phyloP scores from a whole-genome alignment of 2,113 vertebrate species.

The Xenopus borealis region DNA sequence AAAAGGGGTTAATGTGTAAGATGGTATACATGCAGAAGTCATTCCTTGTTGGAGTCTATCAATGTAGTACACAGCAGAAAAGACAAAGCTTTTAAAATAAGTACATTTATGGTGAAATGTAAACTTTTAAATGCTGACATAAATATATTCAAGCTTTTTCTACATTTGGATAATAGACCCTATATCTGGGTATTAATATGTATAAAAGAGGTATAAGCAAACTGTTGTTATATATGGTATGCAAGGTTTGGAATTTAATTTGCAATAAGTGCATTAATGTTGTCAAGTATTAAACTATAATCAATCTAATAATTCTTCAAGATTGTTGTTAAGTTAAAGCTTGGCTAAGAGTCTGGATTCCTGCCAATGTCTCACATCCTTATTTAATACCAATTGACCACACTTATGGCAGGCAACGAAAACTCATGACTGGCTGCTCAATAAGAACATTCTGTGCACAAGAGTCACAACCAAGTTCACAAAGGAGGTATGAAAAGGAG shows the following conservation, averaged over 20 bases:
- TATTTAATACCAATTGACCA: slow-evolving; percentile 46
- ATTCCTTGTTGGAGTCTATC: too few species aligned
- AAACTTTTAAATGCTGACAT: too few species aligned
- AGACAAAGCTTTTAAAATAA: too few species aligned
- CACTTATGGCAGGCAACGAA: slow-evolving; percentile 43
- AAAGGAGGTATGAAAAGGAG: slow-evolving; percentile 17
- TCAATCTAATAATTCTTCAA: slow-evolving; percentile 35
- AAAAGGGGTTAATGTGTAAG: too few species aligned
- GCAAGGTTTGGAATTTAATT: slow-evolving; percentile 10
- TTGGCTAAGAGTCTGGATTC: not conserved
- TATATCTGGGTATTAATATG: too few species aligned
- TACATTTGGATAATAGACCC: too few species aligned
- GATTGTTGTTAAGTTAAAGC: slow-evolving; percentile 13
- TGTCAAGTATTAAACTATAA: slow-evolving; percentile 16
- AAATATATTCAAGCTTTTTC: too few species aligned
- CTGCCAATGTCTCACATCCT: slow-evolving; percentile 39
- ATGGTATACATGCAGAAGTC: too few species aligned
- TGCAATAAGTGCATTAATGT: slow-evolving; percentile 11
- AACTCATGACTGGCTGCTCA: not conserved
- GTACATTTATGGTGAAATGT: too few species aligned
- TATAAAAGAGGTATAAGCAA: too few species aligned
- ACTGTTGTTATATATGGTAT: too few species aligned
- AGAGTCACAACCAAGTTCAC: slow-evolving; percentile 13
- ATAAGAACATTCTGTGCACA: slow-evolving; percentile 45
- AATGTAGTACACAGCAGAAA: too few species aligned